Evolutionary conservation across 2,888 invertebrate species (phyloP).

Genomic region (Andrena trimmerana): DNA sequence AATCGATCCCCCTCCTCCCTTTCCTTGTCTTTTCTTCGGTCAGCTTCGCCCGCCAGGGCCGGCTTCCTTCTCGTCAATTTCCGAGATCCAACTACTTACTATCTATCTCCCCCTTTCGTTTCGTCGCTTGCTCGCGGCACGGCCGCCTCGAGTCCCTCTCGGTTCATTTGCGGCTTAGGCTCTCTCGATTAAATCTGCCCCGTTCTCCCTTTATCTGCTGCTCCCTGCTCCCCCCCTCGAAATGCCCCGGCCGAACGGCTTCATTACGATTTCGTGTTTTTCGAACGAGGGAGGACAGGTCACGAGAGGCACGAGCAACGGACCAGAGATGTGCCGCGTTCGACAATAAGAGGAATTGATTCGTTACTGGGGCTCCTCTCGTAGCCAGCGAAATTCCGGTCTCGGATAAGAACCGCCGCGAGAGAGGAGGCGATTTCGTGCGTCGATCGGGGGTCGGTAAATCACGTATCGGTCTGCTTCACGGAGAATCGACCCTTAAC

Average conservation of each 20-base stretch:
- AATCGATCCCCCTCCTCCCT: constrained; percentile 62
- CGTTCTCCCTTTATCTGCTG: constrained; percentile 23
- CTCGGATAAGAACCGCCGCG: constrained; percentile 20
- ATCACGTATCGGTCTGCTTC: constrained; percentile 62
- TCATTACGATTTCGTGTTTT: constrained; percentile 56
- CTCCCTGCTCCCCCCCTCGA: neutral
- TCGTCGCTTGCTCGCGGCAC: constrained; percentile 32
- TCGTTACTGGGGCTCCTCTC: constrained; percentile 46
- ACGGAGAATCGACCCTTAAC: constrained; percentile 60
- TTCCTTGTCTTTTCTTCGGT: constrained; percentile 32
- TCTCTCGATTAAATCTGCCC: constrained; percentile 54
- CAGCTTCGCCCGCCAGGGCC: neutral
- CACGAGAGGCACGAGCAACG: constrained; percentile 3
- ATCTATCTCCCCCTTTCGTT: constrained; percentile 41
- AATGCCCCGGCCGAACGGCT: constrained; percentile 47
- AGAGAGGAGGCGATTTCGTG: constrained; percentile 44
- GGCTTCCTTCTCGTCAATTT: constrained; percentile 36
- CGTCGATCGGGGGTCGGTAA: constrained; percentile 40
- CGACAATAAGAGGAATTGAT: constrained; percentile 59
- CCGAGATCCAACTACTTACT: constrained; percentile 50
- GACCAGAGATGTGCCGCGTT: constrained; percentile 10
- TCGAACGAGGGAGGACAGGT: constrained; percentile 18
- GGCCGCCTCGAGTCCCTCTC: constrained; percentile 45
- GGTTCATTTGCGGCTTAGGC: constrained; percentile 64
- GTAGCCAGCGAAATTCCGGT: constrained; percentile 25